Evolutionary conservation across 2,888 invertebrate species (phyloP), one percentile per base, ranked within the genome.

Genomic region (Cephus pulcher): DNA sequence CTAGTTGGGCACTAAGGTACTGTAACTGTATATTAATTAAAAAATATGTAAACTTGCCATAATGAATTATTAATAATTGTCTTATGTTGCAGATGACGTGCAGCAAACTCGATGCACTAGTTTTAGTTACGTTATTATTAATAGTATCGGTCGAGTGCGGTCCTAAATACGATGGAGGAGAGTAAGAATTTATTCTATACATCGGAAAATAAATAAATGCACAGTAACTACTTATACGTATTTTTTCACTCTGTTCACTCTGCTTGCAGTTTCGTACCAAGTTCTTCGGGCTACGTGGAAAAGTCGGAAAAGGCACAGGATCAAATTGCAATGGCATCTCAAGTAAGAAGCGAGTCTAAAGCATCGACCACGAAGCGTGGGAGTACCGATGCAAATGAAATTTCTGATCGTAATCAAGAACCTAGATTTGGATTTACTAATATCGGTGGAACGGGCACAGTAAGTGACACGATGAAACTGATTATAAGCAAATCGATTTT

Each of bases 251-350:
- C 30, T 1, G 12, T 34, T 23, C 9, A 56, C 23, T 56, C 23
- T 32, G 2, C 33, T 12, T 34, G 88, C 34, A 92, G 92, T 37
- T 93, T 93, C 78, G 89, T 93, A 74, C 93, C 93, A 11, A 93
- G 92, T 82, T 88, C 90, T 3, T 85, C 87, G 76, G 86, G 88
- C 75, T 91, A 89, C 34, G 71, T 87, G 82, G 88, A 89, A 30
- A 91, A 90, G 77, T 78, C 83, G 6, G 84, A 79, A 6, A 89
- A 89, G 76, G 81, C 84, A 34, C 87, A 87, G 9, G 91, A 91
- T 70, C 91, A 91, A 79, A 68, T 90, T 69, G 89, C 90, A 4
- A 84, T 89, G 85, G 81, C 89, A 30, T 85, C 88, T 11, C 86
- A 88, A 35, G 35, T 84, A 11, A 86, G 87, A 69, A 76, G 85